phyloP scores from a whole-genome alignment of 1,140 invertebrate species.

The Panulirus ornatus region DNA sequence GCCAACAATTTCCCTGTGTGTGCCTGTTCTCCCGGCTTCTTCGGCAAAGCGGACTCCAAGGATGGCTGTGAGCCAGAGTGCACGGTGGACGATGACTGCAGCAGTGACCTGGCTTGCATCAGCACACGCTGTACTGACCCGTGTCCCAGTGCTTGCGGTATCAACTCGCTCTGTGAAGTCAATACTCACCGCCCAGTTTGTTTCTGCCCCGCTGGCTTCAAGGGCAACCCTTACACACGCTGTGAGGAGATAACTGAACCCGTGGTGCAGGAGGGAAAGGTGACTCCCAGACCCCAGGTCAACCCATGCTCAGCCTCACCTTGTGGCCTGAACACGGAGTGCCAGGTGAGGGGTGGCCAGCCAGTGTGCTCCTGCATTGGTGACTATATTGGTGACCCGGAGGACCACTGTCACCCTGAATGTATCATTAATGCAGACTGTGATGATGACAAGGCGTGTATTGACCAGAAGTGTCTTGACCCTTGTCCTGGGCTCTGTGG shows the following conservation, averaged over 20 bases:
- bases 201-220: constrained; percentile 82
- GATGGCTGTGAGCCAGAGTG: constrained; percentile 85
- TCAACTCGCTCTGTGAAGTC: constrained; percentile 85
- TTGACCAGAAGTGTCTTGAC: constrained; percentile 77
- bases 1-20: constrained; percentile 76
- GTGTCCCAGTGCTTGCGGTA: constrained; percentile 87
- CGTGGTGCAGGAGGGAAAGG: constrained; percentile 47
- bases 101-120: constrained; percentile 86
- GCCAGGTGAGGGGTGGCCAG: constrained; percentile 76
- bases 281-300: constrained; percentile 71
- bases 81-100: constrained; percentile 82
- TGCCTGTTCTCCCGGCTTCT: constrained; percentile 76
- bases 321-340: constrained; percentile 82
- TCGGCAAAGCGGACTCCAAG: constrained; percentile 77
- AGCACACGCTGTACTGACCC: constrained; percentile 85
- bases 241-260: constrained; percentile 80
- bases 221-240: constrained; percentile 87
- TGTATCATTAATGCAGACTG: constrained; percentile 85
- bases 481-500: constrained; percentile 76
- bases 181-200: constrained; percentile 83
- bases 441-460: constrained; percentile 78
- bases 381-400: constrained; percentile 82
- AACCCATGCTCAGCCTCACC: constrained; percentile 83
- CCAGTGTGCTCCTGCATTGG: constrained; percentile 81
- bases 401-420: constrained; percentile 76